A percentile compares a stretch with the other conserved stretches of the same genome.
Evolutionary conservation across 2,797 vertebrate species (phyloP).

Genomic region (Dipus sagitta): DNA sequence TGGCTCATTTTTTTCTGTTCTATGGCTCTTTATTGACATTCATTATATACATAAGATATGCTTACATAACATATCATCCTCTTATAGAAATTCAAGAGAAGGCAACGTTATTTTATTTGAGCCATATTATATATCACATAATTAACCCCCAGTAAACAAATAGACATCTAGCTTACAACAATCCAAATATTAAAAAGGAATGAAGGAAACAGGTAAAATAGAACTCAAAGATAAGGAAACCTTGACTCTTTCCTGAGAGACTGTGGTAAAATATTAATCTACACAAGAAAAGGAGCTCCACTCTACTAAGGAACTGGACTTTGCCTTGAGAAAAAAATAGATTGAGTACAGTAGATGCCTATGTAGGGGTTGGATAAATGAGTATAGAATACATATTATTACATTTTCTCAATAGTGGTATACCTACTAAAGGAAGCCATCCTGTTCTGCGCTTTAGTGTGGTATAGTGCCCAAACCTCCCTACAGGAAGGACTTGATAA

Average conservation of each 20-base stretch:
- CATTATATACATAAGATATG: too few relatives aligned
- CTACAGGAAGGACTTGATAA: neutral
- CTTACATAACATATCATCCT: neutral
- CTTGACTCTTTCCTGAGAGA: neutral
- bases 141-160: neutral
- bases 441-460: neutral
- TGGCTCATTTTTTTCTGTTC: too few relatives aligned
- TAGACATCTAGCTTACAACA: neutral
- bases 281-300: neutral
- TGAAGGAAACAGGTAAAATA: neutral
- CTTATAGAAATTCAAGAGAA: neutral
- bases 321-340: neutral
- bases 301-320: neutral
- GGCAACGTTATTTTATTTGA: neutral
- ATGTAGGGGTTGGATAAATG: neutral
- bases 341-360: neutral
- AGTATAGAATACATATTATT: neutral
- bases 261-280: neutral
- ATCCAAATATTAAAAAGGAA: neutral
- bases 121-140: neutral
- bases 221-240: neutral
- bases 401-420: neutral
- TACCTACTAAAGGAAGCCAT: neutral
- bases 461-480: neutral
- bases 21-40: too few relatives aligned